Base-by-base conservation (phyloP, 2,888 invertebrate species). In the Lepidocyrtoides sp. region DNA sequence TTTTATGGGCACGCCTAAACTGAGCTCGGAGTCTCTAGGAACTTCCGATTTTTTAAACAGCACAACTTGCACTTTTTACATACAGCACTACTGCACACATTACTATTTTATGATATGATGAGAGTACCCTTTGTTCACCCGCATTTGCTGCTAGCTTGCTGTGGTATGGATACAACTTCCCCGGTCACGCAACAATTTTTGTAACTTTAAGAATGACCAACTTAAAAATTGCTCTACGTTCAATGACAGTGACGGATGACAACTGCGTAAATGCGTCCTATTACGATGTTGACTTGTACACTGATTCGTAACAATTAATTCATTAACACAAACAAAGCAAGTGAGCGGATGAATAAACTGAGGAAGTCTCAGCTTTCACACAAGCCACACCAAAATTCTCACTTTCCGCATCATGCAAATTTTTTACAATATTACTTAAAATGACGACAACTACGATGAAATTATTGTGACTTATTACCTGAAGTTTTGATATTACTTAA, bases 351-450 rank as follows among this genome's bases (percentile, higher is more conserved):
- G 32, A 5, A 54, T 8, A 4, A 0, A n/a, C 8, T 79, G 29
- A 79, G 77, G 77, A 79, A 79, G 54, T 79, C 77, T n/a, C 7
- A 79, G 54, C 77, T 79, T 79, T 79, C 77, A 79, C 77, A 79
- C 17, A 79, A 79, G 29, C 29, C 44, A 66, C 48, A 48, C 83
- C 23, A 69, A 85, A n/a, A n/a, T 48, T 72, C 54, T 85, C 54
- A 85, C 85, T 72, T 85, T 85, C 72, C 41, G 83, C 54, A 54
- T 85, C 85, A 85, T 85, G 72, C 69, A 84, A 84, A 72, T 83
- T 63, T 84, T 63, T 69, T 1, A 17, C 36, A 29, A 32, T 72
- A 54, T 14, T 10, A 54, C 5, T 20, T 54, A 72, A 66, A 66
- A 51, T 77, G 29, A 51, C 8, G 36, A 36, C 4, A 51, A 57